phyloP scores from a whole-genome alignment of 2,113 vertebrate species.

The Marmota monax region DNA sequence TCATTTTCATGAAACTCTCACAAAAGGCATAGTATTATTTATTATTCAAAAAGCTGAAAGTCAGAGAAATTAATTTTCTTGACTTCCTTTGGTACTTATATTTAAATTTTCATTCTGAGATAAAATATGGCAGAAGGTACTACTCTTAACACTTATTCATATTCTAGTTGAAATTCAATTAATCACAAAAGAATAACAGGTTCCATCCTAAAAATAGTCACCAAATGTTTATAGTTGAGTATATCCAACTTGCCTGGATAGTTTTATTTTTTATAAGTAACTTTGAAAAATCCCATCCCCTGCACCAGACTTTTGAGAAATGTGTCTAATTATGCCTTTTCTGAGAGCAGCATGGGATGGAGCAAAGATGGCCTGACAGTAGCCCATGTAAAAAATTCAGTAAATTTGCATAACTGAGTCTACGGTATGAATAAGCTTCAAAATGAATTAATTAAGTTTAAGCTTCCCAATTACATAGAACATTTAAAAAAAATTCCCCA shows the following conservation, averaged over 20 bases:
- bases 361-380: not conserved
- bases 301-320: not conserved
- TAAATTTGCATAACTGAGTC: not conserved
- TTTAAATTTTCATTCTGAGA: constrained; percentile 46
- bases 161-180: not conserved
- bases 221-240: not conserved
- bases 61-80: not conserved
- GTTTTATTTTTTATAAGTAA: not conserved
- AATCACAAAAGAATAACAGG: not conserved
- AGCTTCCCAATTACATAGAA: not conserved
- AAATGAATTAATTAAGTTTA: constrained; percentile 29
- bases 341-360: not conserved
- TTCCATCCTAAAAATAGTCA: not conserved
- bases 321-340: not conserved
- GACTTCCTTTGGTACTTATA: not conserved
- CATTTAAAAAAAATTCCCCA: not conserved
- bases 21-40: not conserved
- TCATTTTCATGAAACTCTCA: not conserved
- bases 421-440: not conserved
- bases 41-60: not conserved
- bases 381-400: not conserved
- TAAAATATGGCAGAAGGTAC: not conserved
- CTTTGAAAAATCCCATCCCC: not conserved
- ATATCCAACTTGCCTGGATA: not conserved
- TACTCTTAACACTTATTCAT: not conserved